Evolutionary conservation across 2,888 invertebrate genomes (phyloP).

Genomic region (Cephonodes hylas): DNA sequence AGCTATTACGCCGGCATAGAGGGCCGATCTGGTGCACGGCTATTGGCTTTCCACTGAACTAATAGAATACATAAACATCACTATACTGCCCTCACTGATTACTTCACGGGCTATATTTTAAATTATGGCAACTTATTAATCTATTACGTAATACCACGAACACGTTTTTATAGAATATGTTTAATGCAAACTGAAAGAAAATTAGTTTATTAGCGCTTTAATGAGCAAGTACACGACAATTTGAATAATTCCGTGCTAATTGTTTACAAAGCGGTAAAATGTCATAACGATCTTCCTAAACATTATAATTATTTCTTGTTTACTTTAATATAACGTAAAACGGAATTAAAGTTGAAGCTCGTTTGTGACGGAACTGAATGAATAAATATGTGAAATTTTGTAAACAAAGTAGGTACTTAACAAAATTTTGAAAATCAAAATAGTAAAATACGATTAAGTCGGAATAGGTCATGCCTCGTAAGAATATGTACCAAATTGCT

Average conservation of each 20-base stretch:
- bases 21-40: slow-evolving; percentile 41
- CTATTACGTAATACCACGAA: slow-evolving; percentile 15
- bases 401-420: no score
- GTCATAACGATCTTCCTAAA: not conserved
- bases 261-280: not conserved
- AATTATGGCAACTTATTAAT: slow-evolving; percentile 20
- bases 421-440: no score
- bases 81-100: slow-evolving; percentile 12
- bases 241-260: not conserved
- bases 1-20: slow-evolving; percentile 48
- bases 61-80: slow-evolving; percentile 29
- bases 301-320: not conserved
- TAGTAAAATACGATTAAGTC: no score
- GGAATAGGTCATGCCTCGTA: no score
- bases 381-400: no score
- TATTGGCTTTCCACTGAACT: slow-evolving; percentile 41
- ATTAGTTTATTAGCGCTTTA: not conserved
- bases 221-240: not conserved
- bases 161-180: not conserved
- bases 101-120: not conserved
- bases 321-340: not conserved
- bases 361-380: not conserved
- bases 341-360: not conserved
- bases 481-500: not conserved
- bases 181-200: not conserved